These are phyloP conservation scores for Xylocopa sonorina DNA, from an alignment of 1,140 invertebrate genomes.

Conservation along the genomic window DNA sequence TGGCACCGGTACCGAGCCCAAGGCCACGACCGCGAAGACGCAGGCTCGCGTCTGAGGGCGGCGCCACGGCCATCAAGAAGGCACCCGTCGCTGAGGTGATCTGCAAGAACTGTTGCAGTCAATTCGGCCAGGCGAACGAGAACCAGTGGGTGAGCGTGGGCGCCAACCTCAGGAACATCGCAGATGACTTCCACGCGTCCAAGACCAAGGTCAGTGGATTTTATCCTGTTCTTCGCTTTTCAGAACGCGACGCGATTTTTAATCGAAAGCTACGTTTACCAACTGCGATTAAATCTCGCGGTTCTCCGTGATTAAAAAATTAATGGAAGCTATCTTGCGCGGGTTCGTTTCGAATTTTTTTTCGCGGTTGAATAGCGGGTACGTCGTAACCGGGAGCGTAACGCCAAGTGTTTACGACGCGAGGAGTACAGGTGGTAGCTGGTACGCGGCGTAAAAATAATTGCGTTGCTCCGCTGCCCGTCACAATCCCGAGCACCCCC, in stretches of 20 bases:
- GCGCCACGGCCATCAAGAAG: slow-evolving; percentile 60
- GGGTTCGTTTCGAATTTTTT: slow-evolving; percentile 7
- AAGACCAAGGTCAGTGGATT: slow-evolving; percentile 77
- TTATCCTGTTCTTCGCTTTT: too few species aligned
- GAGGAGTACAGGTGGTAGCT: slow-evolving; percentile 58
- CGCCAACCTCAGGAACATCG: slow-evolving; percentile 79
- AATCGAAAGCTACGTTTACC: too few species aligned
- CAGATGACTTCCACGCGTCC: slow-evolving; percentile 79
- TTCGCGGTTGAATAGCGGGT: neutral
- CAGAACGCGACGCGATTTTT: too few species aligned
- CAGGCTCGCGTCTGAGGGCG: slow-evolving; percentile 75
- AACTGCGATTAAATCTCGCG: too few species aligned
- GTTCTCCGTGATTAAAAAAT: neutral
- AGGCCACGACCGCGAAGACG: slow-evolving; percentile 79
- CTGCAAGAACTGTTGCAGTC: slow-evolving; percentile 64
- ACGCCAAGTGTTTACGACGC: slow-evolving; percentile 54
- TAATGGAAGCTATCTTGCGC: neutral
- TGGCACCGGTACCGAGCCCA: slow-evolving; percentile 76
- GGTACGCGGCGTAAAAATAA: slow-evolving; percentile 59
- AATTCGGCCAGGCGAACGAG: slow-evolving; percentile 68
- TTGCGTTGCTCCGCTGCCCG: slow-evolving; percentile 44
- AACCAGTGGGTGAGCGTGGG: slow-evolving; percentile 78
- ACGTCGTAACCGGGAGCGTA: neutral
- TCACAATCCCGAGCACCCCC: slow-evolving; percentile 52
- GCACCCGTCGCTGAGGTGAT: slow-evolving; percentile 15